Conservation (phyloP, 2,113 vertebrate genomes). For the Datnioides undecimradiatus region DNA sequence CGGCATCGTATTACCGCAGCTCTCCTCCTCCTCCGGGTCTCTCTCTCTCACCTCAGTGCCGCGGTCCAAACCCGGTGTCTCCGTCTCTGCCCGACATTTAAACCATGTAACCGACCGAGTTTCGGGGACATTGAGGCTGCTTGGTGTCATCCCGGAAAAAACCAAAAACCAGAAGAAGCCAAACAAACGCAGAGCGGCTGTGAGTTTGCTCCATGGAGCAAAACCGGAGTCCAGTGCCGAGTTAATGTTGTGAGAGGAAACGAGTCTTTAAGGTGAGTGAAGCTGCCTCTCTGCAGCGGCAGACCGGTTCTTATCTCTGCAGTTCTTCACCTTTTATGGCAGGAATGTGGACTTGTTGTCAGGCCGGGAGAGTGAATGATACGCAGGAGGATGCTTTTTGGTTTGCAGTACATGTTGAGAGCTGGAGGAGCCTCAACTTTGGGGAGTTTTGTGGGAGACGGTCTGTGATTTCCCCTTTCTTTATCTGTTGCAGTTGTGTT, state of each 20-base stretch:
- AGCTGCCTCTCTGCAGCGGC: background rate
- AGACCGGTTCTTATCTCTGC: background rate
- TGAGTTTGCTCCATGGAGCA: too few species aligned
- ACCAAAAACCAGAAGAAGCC: too few species aligned
- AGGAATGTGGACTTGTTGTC: background rate
- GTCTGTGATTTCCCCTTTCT: too few species aligned
- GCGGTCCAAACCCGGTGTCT: background rate
- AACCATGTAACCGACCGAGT: slow-evolving; percentile 41
- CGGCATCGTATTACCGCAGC: slow-evolving; percentile 35
- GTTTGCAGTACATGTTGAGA: too few species aligned
- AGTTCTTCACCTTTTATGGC: background rate
- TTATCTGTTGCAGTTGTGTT: too few species aligned
- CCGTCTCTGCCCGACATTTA: background rate
- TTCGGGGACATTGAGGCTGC: slow-evolving; percentile 10
- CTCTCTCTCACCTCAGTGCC: background rate
- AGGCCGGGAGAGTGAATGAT: too few species aligned
- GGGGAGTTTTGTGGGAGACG: too few species aligned
- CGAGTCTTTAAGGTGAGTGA: background rate
- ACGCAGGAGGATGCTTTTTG: too few species aligned
- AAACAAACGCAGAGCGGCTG: too few species aligned
- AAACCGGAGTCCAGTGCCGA: accelerated
- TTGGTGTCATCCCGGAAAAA: slow-evolving; percentile 27
- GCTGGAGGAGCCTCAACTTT: too few species aligned
- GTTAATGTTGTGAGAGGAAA: accelerated
- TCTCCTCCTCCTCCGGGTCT: background rate